Conservation (phyloP, 2,888 invertebrate species). For the Lysandra coridon region DNA sequence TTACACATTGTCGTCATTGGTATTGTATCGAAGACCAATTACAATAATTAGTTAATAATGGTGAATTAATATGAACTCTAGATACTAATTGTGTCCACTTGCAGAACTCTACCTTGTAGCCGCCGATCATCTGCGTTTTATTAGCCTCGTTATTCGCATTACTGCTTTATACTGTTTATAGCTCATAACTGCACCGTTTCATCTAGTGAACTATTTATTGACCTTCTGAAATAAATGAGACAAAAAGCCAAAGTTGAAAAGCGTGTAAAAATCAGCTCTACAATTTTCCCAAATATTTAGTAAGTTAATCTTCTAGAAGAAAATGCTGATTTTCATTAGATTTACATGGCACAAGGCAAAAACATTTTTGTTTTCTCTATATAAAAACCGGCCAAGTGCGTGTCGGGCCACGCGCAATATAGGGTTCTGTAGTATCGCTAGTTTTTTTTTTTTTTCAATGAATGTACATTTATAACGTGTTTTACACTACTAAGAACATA, state of each 20-base stretch:
- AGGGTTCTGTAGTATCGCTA: no score
- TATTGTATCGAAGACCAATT: not conserved
- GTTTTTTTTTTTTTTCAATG: no score
- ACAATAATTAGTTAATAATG: not conserved
- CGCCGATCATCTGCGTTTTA: not conserved
- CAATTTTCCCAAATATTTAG: not conserved
- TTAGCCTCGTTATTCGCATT: not conserved
- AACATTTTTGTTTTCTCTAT: no score
- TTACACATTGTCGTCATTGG: not conserved
- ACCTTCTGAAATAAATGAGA: not conserved
- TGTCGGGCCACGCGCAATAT: no score
- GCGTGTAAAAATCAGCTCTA: not conserved
- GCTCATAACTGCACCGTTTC: not conserved
- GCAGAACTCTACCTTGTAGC: not conserved
- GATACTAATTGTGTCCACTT: not conserved
- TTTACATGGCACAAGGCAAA: no score
- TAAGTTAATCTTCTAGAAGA: no score
- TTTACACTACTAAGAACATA: no score
- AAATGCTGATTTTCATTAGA: no score
- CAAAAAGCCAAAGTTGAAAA: no score
- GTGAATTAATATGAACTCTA: not conserved
- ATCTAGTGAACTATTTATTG: not conserved
- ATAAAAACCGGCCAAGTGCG: no score
- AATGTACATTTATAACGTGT: no score
- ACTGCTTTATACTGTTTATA: not conserved